Conservation (phyloP, 2,888 invertebrate species). For the Hirtodrosophila duncani region DNA sequence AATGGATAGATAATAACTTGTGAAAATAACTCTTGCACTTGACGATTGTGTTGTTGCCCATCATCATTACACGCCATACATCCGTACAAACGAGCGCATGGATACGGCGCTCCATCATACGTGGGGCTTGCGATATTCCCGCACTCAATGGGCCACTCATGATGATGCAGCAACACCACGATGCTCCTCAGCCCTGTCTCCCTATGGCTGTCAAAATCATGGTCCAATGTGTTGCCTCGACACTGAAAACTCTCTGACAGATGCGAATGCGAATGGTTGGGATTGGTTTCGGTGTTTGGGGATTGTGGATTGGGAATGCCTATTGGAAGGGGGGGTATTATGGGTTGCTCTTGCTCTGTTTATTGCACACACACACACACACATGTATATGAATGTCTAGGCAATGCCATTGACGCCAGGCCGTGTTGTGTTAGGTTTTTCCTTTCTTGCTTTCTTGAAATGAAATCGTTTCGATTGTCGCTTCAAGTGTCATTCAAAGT, state of each 20-base stretch:
- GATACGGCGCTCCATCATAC: no score
- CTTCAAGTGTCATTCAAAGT: constrained; percentile 50
- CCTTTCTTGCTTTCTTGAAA: constrained; percentile 37
- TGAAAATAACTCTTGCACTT: constrained; percentile 71
- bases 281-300: constrained; percentile 1
- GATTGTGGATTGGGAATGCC: not conserved
- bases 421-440: no score
- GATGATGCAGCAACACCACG: constrained; percentile 1
- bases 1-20: constrained; percentile 70
- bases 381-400: constrained; percentile 10
- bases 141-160: constrained; percentile 12
- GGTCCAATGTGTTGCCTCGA: constrained; percentile 44
- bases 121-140: no score
- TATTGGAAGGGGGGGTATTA: constrained; percentile 29
- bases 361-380: no score
- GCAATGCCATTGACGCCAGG: constrained; percentile 30
- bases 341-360: constrained; percentile 29
- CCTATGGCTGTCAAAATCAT: constrained; percentile 54
- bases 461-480: constrained; percentile 60
- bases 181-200: constrained; percentile 19
- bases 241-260: constrained; percentile 67
- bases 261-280: constrained; percentile 61
- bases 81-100: no score
- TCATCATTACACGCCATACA: no score
- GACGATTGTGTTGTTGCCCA: constrained; percentile 33